Percentiles rank a stretch among this genome's conserved stretches.
phyloP scores from a whole-genome alignment of 2,797 vertebrate genomes.

The Poeciliopsis infans region DNA sequence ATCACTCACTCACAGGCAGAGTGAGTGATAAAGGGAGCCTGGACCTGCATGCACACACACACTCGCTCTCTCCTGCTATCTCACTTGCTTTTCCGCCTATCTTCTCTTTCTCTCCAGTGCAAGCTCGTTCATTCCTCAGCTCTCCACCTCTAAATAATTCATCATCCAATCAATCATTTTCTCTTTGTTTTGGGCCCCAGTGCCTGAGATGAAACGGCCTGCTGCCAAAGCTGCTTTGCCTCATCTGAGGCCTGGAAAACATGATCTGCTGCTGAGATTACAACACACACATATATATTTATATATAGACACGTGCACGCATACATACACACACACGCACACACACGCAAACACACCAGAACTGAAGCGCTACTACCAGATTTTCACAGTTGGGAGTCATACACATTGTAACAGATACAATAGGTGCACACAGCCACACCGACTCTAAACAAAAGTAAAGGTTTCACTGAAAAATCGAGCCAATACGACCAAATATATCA shows the following conservation, averaged over 20 bases:
- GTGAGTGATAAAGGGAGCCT: conserved; percentile 61
- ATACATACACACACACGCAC: neutral
- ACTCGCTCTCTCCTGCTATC: conserved; percentile 53
- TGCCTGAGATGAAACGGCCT: conserved; percentile 85
- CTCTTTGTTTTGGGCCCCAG: conserved; percentile 89
- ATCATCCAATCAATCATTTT: conserved; percentile 89
- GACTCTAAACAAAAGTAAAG: conserved; percentile 23
- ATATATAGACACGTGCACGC: conserved; percentile 31
- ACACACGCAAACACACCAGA: conserved; percentile 46
- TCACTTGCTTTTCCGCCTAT: conserved; percentile 41
- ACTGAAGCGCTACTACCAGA: conserved; percentile 55
- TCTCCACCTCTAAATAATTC: conserved; percentile 87
- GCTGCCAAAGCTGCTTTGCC: conserved; percentile 86
- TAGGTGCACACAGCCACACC: conserved; percentile 23
- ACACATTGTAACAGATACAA: conserved; percentile 57
- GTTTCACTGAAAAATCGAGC: conserved; percentile 29
- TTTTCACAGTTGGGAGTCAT: conserved; percentile 60
- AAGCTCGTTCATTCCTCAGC: conserved; percentile 78
- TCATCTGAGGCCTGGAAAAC: conserved; percentile 86
- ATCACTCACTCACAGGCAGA: too few relatives aligned
- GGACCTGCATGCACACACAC: conserved; percentile 35
- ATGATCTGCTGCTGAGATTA: conserved; percentile 87
- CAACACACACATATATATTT: conserved; percentile 67
- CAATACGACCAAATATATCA: conserved; percentile 10
- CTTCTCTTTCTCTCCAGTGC: conserved; percentile 68